Conservation (phyloP, 2,888 invertebrate species). For the Tetranychus truncatus region DNA sequence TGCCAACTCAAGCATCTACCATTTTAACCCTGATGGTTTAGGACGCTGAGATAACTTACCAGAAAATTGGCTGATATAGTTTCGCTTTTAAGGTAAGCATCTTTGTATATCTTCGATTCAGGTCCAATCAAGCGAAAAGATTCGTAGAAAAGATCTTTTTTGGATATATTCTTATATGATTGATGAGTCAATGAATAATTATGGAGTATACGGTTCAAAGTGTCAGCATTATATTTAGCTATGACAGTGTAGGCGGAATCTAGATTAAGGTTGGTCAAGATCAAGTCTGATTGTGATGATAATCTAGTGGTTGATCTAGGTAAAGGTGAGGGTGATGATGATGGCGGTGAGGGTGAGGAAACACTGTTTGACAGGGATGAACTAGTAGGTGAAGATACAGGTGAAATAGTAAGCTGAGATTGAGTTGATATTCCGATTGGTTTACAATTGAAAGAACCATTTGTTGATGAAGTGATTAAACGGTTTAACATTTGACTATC, state of each 20-base stretch:
- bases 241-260: slow-evolving; percentile 6
- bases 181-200: background rate
- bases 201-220: background rate
- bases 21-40: too few species aligned
- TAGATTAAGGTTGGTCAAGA: background rate
- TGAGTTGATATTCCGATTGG: background rate
- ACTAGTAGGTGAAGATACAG: background rate
- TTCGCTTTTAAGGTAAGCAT: background rate
- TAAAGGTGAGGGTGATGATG: slow-evolving; percentile 8
- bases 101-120: background rate
- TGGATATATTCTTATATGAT: background rate
- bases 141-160: background rate
- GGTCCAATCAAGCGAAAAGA: background rate
- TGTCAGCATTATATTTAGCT: slow-evolving; percentile 7
- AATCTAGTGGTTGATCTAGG: background rate
- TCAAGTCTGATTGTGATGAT: background rate
- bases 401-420: background rate
- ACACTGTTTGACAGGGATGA: background rate
- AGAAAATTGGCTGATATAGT: background rate
- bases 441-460: background rate
- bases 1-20: too few species aligned
- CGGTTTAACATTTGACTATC: background rate
- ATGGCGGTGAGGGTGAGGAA: slow-evolving; percentile 4
- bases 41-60: background rate
- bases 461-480: background rate